Evolutionary conservation across 2,797 vertebrate species (phyloP).

Genomic region (Gephyroberyx darwinii): DNA sequence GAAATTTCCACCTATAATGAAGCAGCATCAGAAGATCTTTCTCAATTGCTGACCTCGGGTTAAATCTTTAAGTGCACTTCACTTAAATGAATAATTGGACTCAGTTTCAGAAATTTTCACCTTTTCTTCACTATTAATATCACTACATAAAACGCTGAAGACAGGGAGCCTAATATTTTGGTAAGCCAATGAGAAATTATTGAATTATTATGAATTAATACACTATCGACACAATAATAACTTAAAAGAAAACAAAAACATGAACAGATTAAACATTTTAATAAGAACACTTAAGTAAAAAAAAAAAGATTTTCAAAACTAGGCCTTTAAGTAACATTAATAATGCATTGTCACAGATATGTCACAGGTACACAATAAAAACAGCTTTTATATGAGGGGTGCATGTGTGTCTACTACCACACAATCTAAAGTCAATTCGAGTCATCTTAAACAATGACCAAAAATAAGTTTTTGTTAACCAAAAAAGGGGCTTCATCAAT

Average conservation of each 20-base stretch:
- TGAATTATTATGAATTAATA: constrained; percentile 24
- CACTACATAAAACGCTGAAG: neutral
- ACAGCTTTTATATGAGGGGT: constrained; percentile 71
- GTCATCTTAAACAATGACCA: constrained; percentile 82
- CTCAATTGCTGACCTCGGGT: neutral
- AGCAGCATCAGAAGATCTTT: neutral
- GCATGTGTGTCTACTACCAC: constrained; percentile 53
- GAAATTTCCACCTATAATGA: constrained; percentile 4
- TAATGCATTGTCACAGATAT: constrained; percentile 81
- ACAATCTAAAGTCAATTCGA: constrained; percentile 65
- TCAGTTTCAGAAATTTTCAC: too few relatives aligned
- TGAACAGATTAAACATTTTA: constrained; percentile 82
- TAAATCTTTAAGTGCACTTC: constrained; percentile 25
- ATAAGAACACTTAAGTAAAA: constrained; percentile 80
- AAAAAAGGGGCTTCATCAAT: constrained; percentile 75
- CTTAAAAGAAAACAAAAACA: constrained; percentile 65
- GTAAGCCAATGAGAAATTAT: constrained; percentile 15
- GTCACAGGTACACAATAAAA: constrained; percentile 79
- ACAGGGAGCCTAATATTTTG: constrained; percentile 6
- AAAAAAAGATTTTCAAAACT: constrained; percentile 77
- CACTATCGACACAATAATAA: constrained; percentile 41
- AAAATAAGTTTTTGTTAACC: constrained; percentile 75
- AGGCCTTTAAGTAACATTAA: constrained; percentile 82
- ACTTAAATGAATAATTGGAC: constrained; percentile 38
- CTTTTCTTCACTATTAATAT: too few relatives aligned